A percentile compares a stretch with the other conserved stretches of the same genome.
These are phyloP conservation scores for Diuraphis noxia DNA, from an alignment of 1,140 invertebrate genomes.

Conservation along the genomic window DNA sequence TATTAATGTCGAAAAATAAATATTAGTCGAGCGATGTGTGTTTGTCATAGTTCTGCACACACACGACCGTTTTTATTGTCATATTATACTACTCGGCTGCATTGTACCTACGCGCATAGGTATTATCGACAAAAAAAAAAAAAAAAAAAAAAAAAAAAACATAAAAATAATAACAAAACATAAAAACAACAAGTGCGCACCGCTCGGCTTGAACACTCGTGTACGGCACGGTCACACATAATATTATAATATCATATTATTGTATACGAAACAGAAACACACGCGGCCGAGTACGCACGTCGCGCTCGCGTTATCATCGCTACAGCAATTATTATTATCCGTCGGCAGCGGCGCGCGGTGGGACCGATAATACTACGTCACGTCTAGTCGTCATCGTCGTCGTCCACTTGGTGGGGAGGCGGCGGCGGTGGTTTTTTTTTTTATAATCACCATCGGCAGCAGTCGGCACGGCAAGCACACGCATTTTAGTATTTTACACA, in stretches of 20 bases:
- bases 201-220: not conserved
- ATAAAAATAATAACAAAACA: not conserved
- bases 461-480: not conserved
- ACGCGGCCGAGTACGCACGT: not conserved
- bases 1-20: not conserved
- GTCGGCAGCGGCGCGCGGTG: not conserved
- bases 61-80: not conserved
- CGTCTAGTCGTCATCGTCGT: not conserved
- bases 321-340: not conserved
- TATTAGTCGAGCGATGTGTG: not conserved
- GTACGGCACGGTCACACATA: no score
- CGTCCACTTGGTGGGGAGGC: not conserved
- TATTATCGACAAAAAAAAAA: not conserved
- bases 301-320: not conserved
- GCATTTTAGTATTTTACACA: slow-evolving; percentile 9
- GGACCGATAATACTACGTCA: not conserved
- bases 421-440: not conserved
- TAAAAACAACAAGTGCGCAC: not conserved
- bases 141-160: no score
- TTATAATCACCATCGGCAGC: not conserved
- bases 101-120: not conserved
- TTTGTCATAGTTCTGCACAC: not conserved
- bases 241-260: not conserved
- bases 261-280: not conserved
- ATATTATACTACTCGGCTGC: not conserved